A percentile compares a stretch with the other conserved stretches of the same genome.
phyloP scores from a whole-genome alignment of 1,140 invertebrate genomes.

The Heliconius hermathena region DNA sequence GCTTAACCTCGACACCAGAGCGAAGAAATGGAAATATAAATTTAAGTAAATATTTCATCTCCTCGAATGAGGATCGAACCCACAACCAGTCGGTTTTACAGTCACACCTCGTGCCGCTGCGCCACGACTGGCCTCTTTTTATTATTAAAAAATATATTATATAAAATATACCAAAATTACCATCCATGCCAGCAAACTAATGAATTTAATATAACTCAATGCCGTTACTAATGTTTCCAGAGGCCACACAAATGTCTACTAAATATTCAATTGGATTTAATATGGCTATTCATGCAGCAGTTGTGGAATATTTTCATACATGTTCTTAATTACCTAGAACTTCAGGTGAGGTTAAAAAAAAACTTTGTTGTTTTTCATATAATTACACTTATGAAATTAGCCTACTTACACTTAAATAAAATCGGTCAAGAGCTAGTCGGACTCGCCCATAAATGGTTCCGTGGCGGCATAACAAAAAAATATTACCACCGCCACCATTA shows the following conservation, averaged over 20 bases:
- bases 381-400: not conserved
- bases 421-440: no score
- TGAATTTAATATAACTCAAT: slow-evolving; percentile 62
- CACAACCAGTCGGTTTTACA: no score
- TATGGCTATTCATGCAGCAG: slow-evolving; percentile 32
- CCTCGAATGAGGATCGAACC: no score
- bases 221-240: slow-evolving; percentile 63
- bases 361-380: not conserved
- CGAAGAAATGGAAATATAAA: no score
- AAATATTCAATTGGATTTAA: slow-evolving; percentile 67
- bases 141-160: not conserved
- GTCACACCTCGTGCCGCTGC: no score
- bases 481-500: no score
- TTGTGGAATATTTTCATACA: slow-evolving; percentile 6
- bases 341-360: not conserved
- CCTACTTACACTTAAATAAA: not conserved
- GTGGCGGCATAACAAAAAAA: no score
- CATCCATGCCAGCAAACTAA: slow-evolving; percentile 42
- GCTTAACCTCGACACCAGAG: no score
- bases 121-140: no score
- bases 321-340: not conserved
- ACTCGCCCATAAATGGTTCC: no score
- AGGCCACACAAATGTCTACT: slow-evolving; percentile 69
- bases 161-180: slow-evolving; percentile 21
- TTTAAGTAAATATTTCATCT: no score